Evolutionary conservation across 2,797 vertebrate species (phyloP).

Genomic region (Valencia hispanica): DNA sequence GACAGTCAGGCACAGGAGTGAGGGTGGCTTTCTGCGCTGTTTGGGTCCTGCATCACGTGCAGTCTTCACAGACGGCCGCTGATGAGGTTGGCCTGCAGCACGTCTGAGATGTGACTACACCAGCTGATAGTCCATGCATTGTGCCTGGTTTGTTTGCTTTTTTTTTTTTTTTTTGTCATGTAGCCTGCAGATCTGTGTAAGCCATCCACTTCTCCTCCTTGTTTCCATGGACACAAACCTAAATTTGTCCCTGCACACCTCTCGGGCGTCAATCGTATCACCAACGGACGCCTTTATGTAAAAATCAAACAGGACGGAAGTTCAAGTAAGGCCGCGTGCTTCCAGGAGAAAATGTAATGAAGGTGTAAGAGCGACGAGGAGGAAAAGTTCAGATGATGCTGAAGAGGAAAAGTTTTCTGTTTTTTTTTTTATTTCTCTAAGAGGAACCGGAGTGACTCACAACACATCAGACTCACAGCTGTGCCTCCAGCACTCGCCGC

Average conservation of each 20-base stretch:
- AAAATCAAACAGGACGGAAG: constrained; percentile 48
- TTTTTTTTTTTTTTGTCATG: constrained; percentile 50
- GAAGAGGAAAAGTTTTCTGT: constrained; percentile 14
- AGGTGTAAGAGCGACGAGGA: constrained; percentile 24
- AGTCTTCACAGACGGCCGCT: constrained; percentile 26
- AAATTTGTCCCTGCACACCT: constrained; percentile 66
- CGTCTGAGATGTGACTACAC: constrained; percentile 35
- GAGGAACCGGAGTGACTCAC: constrained; percentile 62
- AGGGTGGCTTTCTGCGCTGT: constrained; percentile 18
- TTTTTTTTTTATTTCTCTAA: constrained; percentile 25
- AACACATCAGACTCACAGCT: constrained; percentile 52
- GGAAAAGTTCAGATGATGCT: constrained; percentile 10
- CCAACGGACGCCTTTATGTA: constrained; percentile 53
- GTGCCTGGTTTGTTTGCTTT: not conserved
- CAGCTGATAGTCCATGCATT: constrained; percentile 38
- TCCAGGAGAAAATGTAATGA: constrained; percentile 1
- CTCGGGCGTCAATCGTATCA: constrained; percentile 49
- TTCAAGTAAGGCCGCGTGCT: constrained; percentile 34
- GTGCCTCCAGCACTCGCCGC: constrained; percentile 34
- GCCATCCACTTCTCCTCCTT: constrained; percentile 68
- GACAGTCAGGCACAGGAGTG: constrained; percentile 16
- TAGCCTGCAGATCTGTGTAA: constrained; percentile 40
- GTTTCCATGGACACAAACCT: constrained; percentile 84
- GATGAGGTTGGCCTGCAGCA: constrained; percentile 46
- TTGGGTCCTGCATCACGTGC: constrained; percentile 19